Conservation (phyloP, 2,113 vertebrate species). For the Sander vitreus region DNA sequence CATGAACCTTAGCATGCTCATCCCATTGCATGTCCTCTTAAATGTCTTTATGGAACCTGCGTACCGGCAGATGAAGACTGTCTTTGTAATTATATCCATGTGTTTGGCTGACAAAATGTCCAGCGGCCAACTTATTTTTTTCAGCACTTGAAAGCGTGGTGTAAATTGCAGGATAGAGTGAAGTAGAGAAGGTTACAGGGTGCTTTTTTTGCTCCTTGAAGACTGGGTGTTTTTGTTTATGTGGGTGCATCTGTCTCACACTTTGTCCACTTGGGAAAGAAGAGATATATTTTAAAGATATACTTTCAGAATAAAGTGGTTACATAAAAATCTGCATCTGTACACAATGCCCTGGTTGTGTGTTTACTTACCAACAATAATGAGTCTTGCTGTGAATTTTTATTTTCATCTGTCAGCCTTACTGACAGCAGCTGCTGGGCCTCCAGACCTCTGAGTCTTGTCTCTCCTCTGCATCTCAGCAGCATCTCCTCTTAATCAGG, state of each 20-base stretch:
- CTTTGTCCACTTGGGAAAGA: conserved; percentile 2
- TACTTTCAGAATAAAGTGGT: conserved; percentile 7
- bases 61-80: conserved; percentile 19
- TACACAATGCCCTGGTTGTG: not conserved
- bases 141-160: not conserved
- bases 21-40: not conserved
- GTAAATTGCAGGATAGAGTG: conserved; percentile 15
- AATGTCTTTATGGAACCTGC: conserved; percentile 16
- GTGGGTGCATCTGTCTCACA: not conserved
- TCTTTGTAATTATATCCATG: conserved; percentile 43
- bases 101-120: conserved; percentile 46
- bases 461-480: conserved; percentile 23
- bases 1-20: not conserved
- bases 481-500: conserved; percentile 29
- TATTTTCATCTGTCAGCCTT: conserved; percentile 48
- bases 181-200: not conserved
- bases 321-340: not conserved
- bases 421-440: conserved; percentile 49
- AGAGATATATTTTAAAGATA: not conserved
- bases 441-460: conserved; percentile 4
- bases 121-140: not conserved
- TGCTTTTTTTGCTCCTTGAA: not conserved
- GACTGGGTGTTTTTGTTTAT: not conserved
- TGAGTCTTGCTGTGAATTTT: not conserved
- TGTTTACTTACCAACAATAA: conserved; percentile 5